phyloP scores from a whole-genome alignment of 1,140 invertebrate genomes.

The Thalassaphorura encarpata region DNA sequence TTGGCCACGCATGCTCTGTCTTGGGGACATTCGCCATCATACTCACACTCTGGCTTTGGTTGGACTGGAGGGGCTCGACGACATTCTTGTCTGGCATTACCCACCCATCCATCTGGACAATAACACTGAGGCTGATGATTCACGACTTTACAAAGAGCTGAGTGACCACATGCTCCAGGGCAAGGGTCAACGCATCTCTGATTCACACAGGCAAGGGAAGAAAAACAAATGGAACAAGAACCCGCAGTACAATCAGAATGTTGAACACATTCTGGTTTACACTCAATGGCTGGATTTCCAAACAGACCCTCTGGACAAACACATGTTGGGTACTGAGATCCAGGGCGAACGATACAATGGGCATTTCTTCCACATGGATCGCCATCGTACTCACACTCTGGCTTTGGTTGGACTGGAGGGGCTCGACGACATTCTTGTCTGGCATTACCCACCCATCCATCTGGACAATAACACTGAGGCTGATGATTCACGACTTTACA shows the following conservation, averaged over 20 bases:
- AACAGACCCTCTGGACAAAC: constrained; percentile 49
- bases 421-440: constrained; percentile 60
- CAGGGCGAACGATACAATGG: constrained; percentile 52
- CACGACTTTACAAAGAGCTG: constrained; percentile 65
- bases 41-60: constrained; percentile 62
- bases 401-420: constrained; percentile 44
- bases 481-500: constrained; percentile 52
- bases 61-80: too few species aligned
- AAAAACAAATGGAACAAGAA: too few species aligned
- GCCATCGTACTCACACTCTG: too few species aligned
- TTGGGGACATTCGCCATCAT: constrained; percentile 70
- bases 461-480: constrained; percentile 62
- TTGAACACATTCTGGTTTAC: constrained; percentile 50
- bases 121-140: constrained; percentile 39
- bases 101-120: constrained; percentile 61
- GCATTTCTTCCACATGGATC: constrained; percentile 70
- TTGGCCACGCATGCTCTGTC: constrained; percentile 71
- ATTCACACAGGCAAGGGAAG: constrained; percentile 53
- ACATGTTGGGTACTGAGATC: constrained; percentile 51
- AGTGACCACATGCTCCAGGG: constrained; percentile 39
- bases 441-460: constrained; percentile 70
- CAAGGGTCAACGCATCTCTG: constrained; percentile 59
- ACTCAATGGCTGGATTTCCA: constrained; percentile 46
- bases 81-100: constrained; percentile 50
- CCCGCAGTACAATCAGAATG: constrained; percentile 52